Evolutionary conservation across 2,797 vertebrate genomes (phyloP).

Genomic region (Tarsius wallacei): DNA sequence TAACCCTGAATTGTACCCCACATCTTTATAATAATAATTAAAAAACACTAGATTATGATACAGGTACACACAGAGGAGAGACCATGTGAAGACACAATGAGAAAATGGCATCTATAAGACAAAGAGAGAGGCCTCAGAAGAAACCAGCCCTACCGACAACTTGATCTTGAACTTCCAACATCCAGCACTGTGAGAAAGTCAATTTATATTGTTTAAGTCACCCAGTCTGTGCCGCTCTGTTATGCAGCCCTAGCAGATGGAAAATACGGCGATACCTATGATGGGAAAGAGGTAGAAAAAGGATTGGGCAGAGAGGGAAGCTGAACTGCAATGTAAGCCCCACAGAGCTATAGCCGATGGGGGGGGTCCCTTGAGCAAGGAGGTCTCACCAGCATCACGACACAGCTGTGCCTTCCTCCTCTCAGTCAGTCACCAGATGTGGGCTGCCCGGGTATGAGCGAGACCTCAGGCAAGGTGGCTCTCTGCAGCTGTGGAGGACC

Average conservation of each 20-base stretch:
- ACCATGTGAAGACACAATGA: background rate
- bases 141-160: background rate
- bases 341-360: background rate
- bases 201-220: background rate
- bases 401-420: background rate
- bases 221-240: background rate
- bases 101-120: background rate
- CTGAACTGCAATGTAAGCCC: background rate
- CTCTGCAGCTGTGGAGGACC: background rate
- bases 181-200: background rate
- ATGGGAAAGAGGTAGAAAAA: background rate
- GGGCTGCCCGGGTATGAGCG: fast-evolving
- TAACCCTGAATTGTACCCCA: too few species aligned
- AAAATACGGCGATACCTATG: background rate
- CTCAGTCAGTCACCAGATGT: background rate
- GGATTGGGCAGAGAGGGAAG: background rate
- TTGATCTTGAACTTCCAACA: background rate
- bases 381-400: background rate
- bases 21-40: too few species aligned
- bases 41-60: background rate
- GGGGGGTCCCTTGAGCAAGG: background rate
- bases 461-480: background rate
- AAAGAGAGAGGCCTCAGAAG: background rate
- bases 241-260: background rate
- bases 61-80: background rate